These are phyloP conservation scores for Drosophila mimica DNA, from an alignment of 2,888 invertebrate genomes.

Conservation along the genomic window DNA sequence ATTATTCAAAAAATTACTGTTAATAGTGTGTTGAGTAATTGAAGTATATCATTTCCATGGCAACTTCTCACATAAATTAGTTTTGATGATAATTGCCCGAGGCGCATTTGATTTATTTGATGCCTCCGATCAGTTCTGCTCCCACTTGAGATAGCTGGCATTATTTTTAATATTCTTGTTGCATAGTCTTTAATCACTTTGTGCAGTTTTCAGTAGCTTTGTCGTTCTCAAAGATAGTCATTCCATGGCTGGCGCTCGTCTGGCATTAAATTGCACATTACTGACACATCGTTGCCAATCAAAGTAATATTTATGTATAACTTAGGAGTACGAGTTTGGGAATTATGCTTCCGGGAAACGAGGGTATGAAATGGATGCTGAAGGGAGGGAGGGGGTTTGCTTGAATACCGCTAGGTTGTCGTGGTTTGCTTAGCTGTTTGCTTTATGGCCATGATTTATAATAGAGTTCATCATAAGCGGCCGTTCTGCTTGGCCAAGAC, in stretches of 20 bases:
- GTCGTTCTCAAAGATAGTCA: constrained; percentile 26
- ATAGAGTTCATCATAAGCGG: constrained; percentile 80
- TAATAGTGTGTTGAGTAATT: not conserved
- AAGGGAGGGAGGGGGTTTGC: not conserved
- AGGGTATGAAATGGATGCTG: not conserved
- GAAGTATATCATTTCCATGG: too few relatives aligned
- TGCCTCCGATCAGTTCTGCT: not conserved
- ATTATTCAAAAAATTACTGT: not conserved
- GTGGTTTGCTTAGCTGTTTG: constrained; percentile 34
- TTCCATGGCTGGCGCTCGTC: constrained; percentile 32
- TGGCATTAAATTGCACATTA: constrained; percentile 77
- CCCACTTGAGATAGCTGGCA: not conserved
- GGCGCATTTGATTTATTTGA: not conserved
- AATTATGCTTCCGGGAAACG: constrained; percentile 48
- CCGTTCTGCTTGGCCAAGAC: constrained; percentile 79
- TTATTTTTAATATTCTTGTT: constrained; percentile 11
- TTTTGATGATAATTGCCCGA: not conserved
- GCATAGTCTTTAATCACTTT: not conserved
- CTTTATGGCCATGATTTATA: constrained; percentile 80
- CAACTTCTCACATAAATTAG: not conserved
- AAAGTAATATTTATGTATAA: constrained; percentile 1
- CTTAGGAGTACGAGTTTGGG: not conserved
- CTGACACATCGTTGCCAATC: constrained; percentile 84
- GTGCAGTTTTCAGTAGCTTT: constrained; percentile 19
- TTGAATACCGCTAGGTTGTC: constrained; percentile 51